Evolutionary conservation across 2,888 invertebrate genomes (phyloP).

Genomic region (Exocentrus adspersus): DNA sequence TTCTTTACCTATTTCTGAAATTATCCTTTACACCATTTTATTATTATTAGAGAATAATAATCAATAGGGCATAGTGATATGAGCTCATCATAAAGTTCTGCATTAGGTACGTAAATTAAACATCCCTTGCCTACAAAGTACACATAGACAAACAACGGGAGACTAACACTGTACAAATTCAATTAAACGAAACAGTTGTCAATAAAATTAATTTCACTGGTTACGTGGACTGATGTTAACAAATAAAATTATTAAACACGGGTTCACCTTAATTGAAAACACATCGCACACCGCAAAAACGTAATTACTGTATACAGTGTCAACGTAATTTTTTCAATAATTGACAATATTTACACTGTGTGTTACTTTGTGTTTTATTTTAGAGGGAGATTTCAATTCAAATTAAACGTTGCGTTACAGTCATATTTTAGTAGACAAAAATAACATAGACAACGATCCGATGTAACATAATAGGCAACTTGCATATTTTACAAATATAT

Average conservation of each 20-base stretch:
- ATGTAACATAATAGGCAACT: no score
- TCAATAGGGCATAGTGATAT: neutral
- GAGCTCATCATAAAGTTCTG: neutral
- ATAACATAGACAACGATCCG: no score
- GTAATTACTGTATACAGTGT: neutral
- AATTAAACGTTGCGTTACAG: no score
- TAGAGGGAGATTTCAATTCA: no score
- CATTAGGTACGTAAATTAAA: conserved; percentile 15
- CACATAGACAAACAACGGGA: conserved; percentile 15
- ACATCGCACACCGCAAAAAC: neutral
- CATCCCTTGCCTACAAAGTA: neutral
- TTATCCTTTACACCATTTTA: no score
- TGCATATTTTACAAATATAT: no score
- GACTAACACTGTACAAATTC: conserved; percentile 20
- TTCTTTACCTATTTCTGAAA: no score
- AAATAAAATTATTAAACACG: conserved; percentile 17
- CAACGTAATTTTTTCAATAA: no score
- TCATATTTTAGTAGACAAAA: no score
- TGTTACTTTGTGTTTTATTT: no score
- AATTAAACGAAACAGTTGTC: conserved; percentile 21
- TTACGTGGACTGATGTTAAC: conserved; percentile 16
- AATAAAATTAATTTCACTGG: conserved; percentile 22
- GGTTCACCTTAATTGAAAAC: conserved; percentile 10
- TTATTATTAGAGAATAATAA: no score
- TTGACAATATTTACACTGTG: no score